Evolutionary conservation across 2,113 vertebrate genomes (phyloP).

Genomic region (Oostethus manadensis): DNA sequence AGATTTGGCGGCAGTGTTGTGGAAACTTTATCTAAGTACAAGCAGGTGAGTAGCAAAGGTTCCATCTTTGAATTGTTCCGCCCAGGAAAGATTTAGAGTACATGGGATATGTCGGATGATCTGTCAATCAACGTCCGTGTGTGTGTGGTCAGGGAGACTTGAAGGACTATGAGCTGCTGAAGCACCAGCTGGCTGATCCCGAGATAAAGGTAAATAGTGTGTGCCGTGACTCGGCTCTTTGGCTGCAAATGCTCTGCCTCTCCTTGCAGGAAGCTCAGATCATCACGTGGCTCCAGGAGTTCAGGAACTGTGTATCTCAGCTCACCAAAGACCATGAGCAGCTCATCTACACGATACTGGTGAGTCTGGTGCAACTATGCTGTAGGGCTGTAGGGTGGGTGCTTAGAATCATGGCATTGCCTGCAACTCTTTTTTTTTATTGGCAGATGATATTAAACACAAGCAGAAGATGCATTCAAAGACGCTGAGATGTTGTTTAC

Average conservation of each 20-base stretch:
- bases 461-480: no score
- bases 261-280: conserved; percentile 86
- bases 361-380: conserved; percentile 54
- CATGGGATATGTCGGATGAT: background rate
- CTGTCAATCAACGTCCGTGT: background rate
- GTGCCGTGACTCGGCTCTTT: background rate
- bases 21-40: conserved; percentile 79
- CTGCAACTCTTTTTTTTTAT: no score
- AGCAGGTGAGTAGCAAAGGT: conserved; percentile 68
- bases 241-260: background rate
- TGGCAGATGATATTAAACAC: no score
- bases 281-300: conserved; percentile 90
- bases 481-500: no score
- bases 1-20: conserved; percentile 84
- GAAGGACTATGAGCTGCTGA: conserved; percentile 84
- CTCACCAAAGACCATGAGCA: conserved; percentile 90
- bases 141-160: conserved; percentile 76
- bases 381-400: background rate
- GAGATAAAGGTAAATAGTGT: conserved; percentile 84
- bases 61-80: background rate
- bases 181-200: conserved; percentile 87
- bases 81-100: background rate
- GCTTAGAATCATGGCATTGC: no score
- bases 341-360: conserved; percentile 82
- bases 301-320: conserved; percentile 77